A percentile compares a stretch with the other conserved stretches of the same genome.
Conservation (phyloP, 2,888 invertebrate species). For the Cheilosia pagana region DNA sequence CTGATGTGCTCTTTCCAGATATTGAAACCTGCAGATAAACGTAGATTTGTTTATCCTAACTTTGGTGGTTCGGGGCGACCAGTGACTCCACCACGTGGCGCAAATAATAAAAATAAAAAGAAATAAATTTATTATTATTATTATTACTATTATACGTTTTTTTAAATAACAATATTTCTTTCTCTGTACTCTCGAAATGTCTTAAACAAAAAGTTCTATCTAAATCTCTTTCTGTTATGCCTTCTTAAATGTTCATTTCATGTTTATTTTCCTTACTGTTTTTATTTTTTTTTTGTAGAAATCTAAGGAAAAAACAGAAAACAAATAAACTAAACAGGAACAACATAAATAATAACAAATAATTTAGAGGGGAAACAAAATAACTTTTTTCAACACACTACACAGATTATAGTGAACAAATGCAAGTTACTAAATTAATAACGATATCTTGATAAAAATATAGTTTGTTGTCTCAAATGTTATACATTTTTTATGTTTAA, state of each 20-base stretch:
- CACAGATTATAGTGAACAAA: constrained; percentile 23
- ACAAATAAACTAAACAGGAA: constrained; percentile 62
- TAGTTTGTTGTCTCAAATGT: constrained; percentile 31
- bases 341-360: constrained; percentile 15
- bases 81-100: constrained; percentile 97
- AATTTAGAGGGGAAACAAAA: constrained; percentile 4
- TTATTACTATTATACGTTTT: constrained; percentile 62
- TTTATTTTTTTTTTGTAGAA: constrained; percentile 42
- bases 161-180: constrained; percentile 42
- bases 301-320: constrained; percentile 44
- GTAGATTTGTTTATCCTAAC: constrained; percentile 96
- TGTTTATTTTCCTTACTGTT: constrained; percentile 15
- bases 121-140: constrained; percentile 87
- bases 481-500: constrained; percentile 34
- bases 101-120: constrained; percentile 96
- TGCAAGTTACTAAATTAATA: constrained; percentile 42
- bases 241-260: constrained; percentile 6
- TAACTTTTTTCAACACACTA: constrained; percentile 30
- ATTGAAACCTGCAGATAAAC: constrained; percentile 98
- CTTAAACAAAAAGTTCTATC: constrained; percentile 42
- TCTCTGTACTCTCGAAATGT: constrained; percentile 64
- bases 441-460: constrained; percentile 32
- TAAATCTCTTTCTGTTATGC: constrained; percentile 27
- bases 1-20: constrained; percentile 99
- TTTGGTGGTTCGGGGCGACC: constrained; percentile 97